Base-by-base conservation (phyloP, 2,113 vertebrate species). In the Verasper variegatus region DNA sequence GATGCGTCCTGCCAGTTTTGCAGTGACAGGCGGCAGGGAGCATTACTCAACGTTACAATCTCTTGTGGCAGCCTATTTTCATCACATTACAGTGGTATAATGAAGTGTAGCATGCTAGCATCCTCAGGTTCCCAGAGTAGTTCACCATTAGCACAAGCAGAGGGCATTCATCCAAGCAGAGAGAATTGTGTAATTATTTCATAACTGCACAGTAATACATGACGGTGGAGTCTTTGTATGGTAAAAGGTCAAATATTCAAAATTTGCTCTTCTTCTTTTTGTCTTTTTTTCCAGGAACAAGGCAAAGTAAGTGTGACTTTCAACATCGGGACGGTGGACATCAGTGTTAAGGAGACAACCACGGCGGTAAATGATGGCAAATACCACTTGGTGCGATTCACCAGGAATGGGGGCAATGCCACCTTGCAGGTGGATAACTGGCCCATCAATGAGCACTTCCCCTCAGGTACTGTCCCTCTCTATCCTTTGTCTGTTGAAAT, bases 361-460 rank as follows among this genome's bases (percentile, higher is more conserved):
- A 96, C 95, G 0, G 93, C 94, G 0, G 94, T 99, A 13, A 99
- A 98, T 5, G 98, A 99, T 21, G 98, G 98, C 47, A 98, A 98
- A 87, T 99, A 99, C 88, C 98, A 99, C 0, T 94, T 98, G 77
- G 98, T 97, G 2, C 96, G 96, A 26, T 99, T 99, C 86, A 99
- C 97, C 81, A 95, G 98, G 86, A 99, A 99, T 0, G 98, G 98
- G 0, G 98, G 97, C 70, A 99, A 99, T 1, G 98, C 98, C 42
- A 99, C 97, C 0, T 93, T 99, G 42, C 98, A 99, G 92, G 97
- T 99, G 84, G 98, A 99, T 91, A 98, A 96, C 93, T 98, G 97
- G 97, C 96, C 97, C 0, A 91, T 98, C 89, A 99, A 98, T 37
- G 98, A 99, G 9, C 97, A 99, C 82, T 99, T 97, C 57, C 98